Evolutionary conservation across 2,113 vertebrate species (phyloP), one percentile per base, ranked within the genome.

Genomic region (Colinus virginianus): DNA sequence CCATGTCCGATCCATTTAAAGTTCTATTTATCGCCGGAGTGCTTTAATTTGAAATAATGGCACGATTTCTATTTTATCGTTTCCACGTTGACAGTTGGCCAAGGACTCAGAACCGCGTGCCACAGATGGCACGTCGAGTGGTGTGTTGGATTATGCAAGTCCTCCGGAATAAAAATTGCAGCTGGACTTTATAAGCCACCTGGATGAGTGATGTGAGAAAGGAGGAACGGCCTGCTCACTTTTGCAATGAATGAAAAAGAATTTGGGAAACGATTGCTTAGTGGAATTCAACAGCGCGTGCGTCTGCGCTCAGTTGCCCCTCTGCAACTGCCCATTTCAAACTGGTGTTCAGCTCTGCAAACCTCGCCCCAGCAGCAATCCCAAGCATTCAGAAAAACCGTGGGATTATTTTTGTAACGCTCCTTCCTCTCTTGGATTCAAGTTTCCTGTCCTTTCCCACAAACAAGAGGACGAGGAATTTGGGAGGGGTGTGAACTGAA

Each of bases 401-500:
- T 87, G 92, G 63, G 94, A 25, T 64, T 22, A 11, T 56, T 62
- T 34, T 70, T 68, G 43, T 7, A 78, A 76, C 36, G 48, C 13
- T 19, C 87, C 71, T 66, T 84, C 90, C 93, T 78, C 62, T 26
- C 89, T 71, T n/a, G 93, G 95, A 53, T 84, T 96, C 94, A 36
- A 17, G 70, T 96, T 96, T 94, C 93, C 75, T 84, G 80, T 84
- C 67, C 75, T 78, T 94, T 95, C 95, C 94, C 95, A 95, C 93
- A 93, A 88, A 75, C 56, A 2, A 82, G 59, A 38, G 77, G 64
- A 90, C 0, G 1, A 92, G 88, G 94, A 84, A 96, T 96, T 92
- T 75, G 86, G 86, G 55, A 30, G 95, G 90, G 51, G 82, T 15
- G 70, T 62, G 86, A 94, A 51, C 84, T 92, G 94, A 93, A 94